These are phyloP conservation scores for Drosophila chauvacae DNA, from an alignment of 1,140 invertebrate species.

Conservation along the genomic window DNA sequence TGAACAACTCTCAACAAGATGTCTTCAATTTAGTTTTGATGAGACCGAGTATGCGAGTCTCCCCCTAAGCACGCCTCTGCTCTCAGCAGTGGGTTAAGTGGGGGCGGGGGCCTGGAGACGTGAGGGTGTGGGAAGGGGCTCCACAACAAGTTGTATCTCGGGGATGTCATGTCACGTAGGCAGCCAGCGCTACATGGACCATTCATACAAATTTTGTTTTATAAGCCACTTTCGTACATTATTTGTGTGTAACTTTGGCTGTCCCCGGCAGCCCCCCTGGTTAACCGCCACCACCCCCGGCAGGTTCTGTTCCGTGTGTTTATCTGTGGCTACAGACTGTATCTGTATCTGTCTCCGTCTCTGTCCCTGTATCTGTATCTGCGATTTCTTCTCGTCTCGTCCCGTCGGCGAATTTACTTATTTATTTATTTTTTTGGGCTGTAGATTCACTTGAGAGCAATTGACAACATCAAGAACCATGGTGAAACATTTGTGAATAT, in stretches of 20 bases:
- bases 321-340: conserved; percentile 34
- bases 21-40: neutral
- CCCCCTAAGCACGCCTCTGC: conserved; percentile 1
- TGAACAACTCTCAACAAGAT: neutral
- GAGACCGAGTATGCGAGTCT: neutral
- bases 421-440: conserved; percentile 10
- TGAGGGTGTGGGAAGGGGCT: neutral
- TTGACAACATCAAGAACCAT: conserved; percentile 29
- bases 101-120: neutral
- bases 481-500: conserved; percentile 3
- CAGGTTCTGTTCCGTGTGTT: conserved; percentile 25
- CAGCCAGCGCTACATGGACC: conserved; percentile 72
- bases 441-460: conserved; percentile 51
- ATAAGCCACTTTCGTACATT: conserved; percentile 81
- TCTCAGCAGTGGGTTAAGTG: neutral
- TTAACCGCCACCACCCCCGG: neutral
- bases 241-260: conserved; percentile 78
- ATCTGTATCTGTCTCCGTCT: conserved; percentile 29
- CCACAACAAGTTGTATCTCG: conserved; percentile 75
- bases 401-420: conserved; percentile 17
- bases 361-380: conserved; percentile 23
- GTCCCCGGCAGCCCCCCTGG: neutral
- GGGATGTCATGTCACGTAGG: conserved; percentile 81
- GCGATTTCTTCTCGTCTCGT: conserved; percentile 30
- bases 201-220: conserved; percentile 83